Percentiles rank a stretch among this genome's conserved stretches.
Conservation (phyloP, 2,888 invertebrate genomes). For the Eupithecia exiguata region DNA sequence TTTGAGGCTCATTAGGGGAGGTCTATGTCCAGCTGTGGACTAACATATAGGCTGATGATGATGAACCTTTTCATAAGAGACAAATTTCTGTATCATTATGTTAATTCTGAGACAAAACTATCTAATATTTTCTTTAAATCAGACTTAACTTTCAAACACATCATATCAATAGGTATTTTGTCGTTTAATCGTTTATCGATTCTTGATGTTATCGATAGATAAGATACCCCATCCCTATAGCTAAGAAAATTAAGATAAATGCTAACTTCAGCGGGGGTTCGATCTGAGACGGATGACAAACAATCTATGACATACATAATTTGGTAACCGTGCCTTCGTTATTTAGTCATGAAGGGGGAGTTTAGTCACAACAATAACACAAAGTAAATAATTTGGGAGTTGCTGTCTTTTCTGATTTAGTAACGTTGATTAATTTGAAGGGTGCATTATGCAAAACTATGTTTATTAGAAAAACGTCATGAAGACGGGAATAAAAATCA, state of each 20-base stretch:
- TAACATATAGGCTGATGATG: too few species aligned
- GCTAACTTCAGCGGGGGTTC: slow-evolving; percentile 67
- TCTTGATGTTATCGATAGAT: background rate
- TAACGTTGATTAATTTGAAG: background rate
- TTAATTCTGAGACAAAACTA: too few species aligned
- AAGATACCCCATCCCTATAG: slow-evolving; percentile 46
- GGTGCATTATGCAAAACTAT: background rate
- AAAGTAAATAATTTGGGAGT: slow-evolving; percentile 16
- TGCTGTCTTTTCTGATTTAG: slow-evolving; percentile 19
- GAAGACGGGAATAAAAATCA: background rate
- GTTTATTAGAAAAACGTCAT: background rate
- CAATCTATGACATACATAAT: slow-evolving; percentile 82
- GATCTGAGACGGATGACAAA: slow-evolving; percentile 80
- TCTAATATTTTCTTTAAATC: too few species aligned
- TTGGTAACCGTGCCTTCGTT: slow-evolving; percentile 69
- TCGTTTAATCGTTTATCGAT: background rate
- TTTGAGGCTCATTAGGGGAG: too few species aligned
- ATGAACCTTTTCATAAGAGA: too few species aligned
- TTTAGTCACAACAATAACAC: slow-evolving; percentile 22
- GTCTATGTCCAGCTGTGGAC: too few species aligned
- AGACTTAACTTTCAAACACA: too few species aligned
- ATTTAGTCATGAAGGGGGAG: slow-evolving; percentile 71
- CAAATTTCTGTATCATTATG: too few species aligned
- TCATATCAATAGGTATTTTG: background rate
- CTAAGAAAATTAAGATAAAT: slow-evolving; percentile 81